phyloP scores from a whole-genome alignment of 1,140 invertebrate species.

The Armadillidium nasatum region DNA sequence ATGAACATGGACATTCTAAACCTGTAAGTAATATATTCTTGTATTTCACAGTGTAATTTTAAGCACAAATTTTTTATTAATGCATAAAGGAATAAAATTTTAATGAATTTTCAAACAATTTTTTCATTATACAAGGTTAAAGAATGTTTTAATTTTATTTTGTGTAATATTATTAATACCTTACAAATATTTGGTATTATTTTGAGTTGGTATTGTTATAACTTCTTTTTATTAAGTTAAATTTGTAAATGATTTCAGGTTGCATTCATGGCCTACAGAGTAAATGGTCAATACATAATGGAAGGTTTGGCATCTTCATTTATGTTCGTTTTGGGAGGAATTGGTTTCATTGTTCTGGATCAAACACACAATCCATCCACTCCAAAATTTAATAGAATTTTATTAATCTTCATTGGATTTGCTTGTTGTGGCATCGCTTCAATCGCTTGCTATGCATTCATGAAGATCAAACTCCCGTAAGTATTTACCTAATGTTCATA shows the following conservation, averaged over 20 bases:
- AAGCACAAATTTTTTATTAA: no score
- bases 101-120: no score
- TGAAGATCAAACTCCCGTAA: constrained; percentile 96
- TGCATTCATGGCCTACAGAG: constrained; percentile 96
- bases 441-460: constrained; percentile 95
- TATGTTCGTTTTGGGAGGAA: constrained; percentile 87
- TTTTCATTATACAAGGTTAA: no score
- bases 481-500: no score
- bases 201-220: no score
- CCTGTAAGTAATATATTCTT: constrained; percentile 60
- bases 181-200: no score
- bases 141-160: no score
- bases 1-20: constrained; percentile 90
- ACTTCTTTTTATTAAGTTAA: no score
- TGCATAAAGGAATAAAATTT: no score
- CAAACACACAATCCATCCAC: constrained; percentile 86
- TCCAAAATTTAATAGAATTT: constrained; percentile 83
- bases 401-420: constrained; percentile 75
- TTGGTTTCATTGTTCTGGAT: constrained; percentile 95
- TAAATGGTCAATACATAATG: constrained; percentile 99
- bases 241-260: constrained; percentile 54
- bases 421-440: constrained; percentile 90
- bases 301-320: constrained; percentile 96
- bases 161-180: no score
- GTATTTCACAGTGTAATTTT: no score